Evolutionary conservation across 2,888 invertebrate genomes (phyloP).

Genomic region (Blomia tropicalis): DNA sequence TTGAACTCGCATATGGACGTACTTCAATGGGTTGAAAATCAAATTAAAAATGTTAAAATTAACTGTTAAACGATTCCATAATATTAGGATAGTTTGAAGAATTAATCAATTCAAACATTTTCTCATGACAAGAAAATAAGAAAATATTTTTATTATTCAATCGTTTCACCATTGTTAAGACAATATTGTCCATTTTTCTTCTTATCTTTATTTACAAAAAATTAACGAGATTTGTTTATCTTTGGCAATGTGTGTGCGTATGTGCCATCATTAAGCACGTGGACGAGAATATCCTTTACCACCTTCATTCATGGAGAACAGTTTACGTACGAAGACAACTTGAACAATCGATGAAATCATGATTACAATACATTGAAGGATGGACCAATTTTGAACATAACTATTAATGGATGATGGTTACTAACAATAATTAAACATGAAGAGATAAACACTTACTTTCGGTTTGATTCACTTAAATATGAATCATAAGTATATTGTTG

Average conservation of each 20-base stretch:
- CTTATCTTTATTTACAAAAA: no score
- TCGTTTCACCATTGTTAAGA: no score
- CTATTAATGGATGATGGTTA: neutral
- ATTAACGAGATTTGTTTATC: no score
- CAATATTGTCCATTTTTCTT: no score
- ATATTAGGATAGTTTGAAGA: neutral
- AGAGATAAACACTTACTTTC: constrained; percentile 48
- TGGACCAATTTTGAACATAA: constrained; percentile 65
- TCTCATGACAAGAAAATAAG: no score
- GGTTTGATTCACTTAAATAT: constrained; percentile 62
- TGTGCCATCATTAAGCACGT: no score
- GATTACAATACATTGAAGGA: constrained; percentile 68
- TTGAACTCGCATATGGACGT: constrained; percentile 91
- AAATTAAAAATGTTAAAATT: constrained; percentile 50
- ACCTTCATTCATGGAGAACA: constrained; percentile 55
- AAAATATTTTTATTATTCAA: no score
- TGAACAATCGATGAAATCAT: constrained; percentile 58
- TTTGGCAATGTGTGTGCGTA: no score
- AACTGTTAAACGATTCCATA: neutral
- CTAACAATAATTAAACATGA: neutral
- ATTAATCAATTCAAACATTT: neutral
- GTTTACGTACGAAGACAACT: constrained; percentile 71
- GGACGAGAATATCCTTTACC: constrained; percentile 14
- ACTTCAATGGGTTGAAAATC: constrained; percentile 80
- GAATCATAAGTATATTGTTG: constrained; percentile 65